Base-by-base conservation (phyloP, 1,140 invertebrate species). In the Hycleus cichorii region DNA sequence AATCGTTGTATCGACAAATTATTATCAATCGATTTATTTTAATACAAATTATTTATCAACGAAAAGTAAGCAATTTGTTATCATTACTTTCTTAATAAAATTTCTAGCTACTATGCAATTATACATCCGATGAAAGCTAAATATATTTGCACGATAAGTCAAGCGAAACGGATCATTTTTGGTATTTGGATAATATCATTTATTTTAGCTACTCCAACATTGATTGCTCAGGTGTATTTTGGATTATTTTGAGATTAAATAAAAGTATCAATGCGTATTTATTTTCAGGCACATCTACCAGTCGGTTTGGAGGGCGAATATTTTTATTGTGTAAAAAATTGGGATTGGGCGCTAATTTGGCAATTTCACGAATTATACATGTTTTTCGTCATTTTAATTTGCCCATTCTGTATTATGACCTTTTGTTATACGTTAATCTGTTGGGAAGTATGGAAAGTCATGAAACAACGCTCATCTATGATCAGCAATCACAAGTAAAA, bases 121-220 rank as follows among this genome's bases (percentile, higher is more conserved):
- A 78, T 87, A 27, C 84, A 88, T 74, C 87, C 87, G 2, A 87
- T 89, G 79, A 81, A 79, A 65, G 85, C 86, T 9, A 83, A 86
- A 63, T 88, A 87, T 66, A 80, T 82, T 5, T 88, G 86, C 59
- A 87, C 85, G 0, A 81, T 84, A 44, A 83, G 83, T 59, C 82
- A 86, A 63, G 85, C 87, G 0, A 78, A 81, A 59, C 79, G 77
- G 59, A 83, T 84, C 43, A 83, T 86, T 48, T 64, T 80, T 27
- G 66, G 79, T n/a, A 83, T 81, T 6, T 89, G 87, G 86, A 60
- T 80, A 0, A 59, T 79, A 3, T 81, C 86, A 1, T 77, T 84
- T 58, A 57, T 85, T 8, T 66, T 84, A 2, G 82, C 81, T 6
- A 69, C 78, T 32, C 84, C 84, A 12, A 82, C 81, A 25, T 66